Conservation (phyloP, 1,140 invertebrate species). For the Periplaneta americana region DNA sequence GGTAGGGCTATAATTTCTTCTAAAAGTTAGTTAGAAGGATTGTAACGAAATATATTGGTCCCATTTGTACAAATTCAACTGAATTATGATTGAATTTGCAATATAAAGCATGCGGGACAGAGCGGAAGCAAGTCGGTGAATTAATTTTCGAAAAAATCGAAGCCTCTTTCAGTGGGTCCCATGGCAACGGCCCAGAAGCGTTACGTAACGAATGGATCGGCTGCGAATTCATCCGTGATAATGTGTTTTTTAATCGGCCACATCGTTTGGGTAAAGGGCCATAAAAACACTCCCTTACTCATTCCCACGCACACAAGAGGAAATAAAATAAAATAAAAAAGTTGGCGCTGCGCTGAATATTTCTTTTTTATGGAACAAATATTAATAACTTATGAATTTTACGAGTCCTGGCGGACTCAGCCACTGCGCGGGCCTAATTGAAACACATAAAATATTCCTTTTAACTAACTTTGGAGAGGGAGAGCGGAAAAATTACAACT, state of each 20-base stretch:
- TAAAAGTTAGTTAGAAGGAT: too few species aligned
- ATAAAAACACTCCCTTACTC: neutral
- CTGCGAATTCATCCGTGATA: constrained; percentile 5
- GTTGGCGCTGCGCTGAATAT: neutral
- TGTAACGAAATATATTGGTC: too few species aligned
- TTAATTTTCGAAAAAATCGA: too few species aligned
- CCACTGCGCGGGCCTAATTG: neutral
- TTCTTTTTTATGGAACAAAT: neutral
- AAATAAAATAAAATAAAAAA: neutral
- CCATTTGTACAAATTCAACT: too few species aligned
- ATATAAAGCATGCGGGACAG: too few species aligned
- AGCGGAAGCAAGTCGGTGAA: too few species aligned
- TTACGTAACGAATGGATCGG: neutral
- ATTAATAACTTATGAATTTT: neutral
- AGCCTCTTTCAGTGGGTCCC: neutral
- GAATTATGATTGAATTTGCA: too few species aligned
- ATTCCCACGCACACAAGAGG: neutral
- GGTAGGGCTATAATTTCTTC: too few species aligned
- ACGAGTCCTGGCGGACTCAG: neutral
- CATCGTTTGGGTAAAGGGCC: neutral
- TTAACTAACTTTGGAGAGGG: neutral
- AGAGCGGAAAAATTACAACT: neutral
- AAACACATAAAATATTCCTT: neutral
- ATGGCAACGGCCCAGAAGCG: neutral
- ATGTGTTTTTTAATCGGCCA: constrained; percentile 11